Evolutionary conservation across 2,113 vertebrate genomes (phyloP), one percentile per base, ranked within the genome.

Genomic region (Lepisosteus oculatus): DNA sequence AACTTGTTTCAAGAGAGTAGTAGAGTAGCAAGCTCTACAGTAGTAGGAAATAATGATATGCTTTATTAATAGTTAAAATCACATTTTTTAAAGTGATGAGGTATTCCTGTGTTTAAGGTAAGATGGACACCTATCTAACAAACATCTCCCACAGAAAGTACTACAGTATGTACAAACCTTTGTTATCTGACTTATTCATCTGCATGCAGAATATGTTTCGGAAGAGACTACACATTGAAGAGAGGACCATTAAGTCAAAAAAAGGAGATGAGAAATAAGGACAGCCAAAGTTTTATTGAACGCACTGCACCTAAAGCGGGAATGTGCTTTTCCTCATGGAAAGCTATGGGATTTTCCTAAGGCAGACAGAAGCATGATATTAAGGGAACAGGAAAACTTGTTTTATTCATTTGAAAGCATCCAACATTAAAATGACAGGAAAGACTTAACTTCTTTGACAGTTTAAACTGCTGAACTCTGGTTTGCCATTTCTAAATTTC

Each of bases 391-490:
- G 75, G 74, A 81, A 80, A 75, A 81, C 74, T 70, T 59, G 43
- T 75, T 11, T 73, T 77, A 74, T 79, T 76, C 78, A 71, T 78
- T 73, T 80, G 56, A 74, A 71, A 82, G 67, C 68, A 61, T 61
- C 65, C 73, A 73, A 85, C 83, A 91, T 88, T 90, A 86, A 90
- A 92, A 88, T 84, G 79, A 83, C 80, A 86, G 84, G 71, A 64
- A 86, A 80, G 85, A 85, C 85, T 84, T 84, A 79, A 84, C 86
- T 88, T 83, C 76, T 75, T 42, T 84, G 87, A 87, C 85, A 88
- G 85, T 75, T 79, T 82, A 83, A 86, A 86, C 87, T 83, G 83
- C 82, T 78, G 81, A 85, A 85, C 79, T 86, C 76, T 79, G 44
- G 81, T 76, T 75, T 72, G 79, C 74, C 84, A 82, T 77, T 74